Evolutionary conservation across 2,113 vertebrate genomes (phyloP).

Genomic region (Coptodon rendalli): DNA sequence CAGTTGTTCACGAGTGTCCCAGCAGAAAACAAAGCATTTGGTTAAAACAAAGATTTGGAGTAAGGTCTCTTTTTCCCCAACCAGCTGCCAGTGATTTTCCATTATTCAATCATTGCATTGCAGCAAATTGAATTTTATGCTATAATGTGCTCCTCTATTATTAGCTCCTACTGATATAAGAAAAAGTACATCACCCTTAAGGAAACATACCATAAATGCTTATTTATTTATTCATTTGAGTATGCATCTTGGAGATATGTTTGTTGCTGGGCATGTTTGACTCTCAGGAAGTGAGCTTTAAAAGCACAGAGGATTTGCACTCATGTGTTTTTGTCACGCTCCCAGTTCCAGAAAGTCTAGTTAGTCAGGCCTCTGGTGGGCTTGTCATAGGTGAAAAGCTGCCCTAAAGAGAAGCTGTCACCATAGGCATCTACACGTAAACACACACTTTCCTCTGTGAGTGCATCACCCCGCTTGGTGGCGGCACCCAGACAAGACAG

Average conservation of each 20-base stretch:
- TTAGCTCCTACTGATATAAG: neutral
- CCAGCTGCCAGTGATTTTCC: neutral
- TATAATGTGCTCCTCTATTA: neutral
- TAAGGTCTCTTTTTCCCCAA: neutral
- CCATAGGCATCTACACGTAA: neutral
- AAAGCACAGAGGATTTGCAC: neutral
- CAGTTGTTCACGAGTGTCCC: neutral
- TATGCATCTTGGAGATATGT: neutral
- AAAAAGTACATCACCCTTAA: neutral
- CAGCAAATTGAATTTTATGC: neutral
- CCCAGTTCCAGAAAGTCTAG: neutral
- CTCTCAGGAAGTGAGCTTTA: conserved; percentile 5
- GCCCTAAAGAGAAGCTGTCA: conserved; percentile 16
- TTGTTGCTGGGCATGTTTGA: neutral
- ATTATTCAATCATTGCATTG: neutral
- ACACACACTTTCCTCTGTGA: neutral
- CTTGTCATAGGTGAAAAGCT: conserved; percentile 35
- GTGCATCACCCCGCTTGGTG: conserved; percentile 6
- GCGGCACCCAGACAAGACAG: conserved; percentile 25
- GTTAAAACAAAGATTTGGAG: neutral
- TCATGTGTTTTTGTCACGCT: neutral
- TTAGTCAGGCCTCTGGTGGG: conserved; percentile 21
- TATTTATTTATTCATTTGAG: neutral
- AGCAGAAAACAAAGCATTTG: neutral
- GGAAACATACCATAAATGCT: neutral